Evolutionary conservation across 2,888 invertebrate genomes (phyloP).

Genomic region (Julus scandinavius): DNA sequence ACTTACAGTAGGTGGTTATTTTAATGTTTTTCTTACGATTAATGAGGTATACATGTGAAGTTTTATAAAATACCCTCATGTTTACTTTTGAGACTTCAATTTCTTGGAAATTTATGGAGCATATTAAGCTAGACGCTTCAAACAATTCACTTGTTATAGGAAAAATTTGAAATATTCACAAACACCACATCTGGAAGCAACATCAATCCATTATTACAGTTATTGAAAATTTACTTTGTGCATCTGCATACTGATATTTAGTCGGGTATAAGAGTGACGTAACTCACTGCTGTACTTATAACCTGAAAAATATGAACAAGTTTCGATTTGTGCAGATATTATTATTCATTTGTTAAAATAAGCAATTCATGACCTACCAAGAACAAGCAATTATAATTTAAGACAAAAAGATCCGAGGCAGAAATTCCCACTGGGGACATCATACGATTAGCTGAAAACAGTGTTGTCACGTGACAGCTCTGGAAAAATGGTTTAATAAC

Average conservation of each 20-base stretch:
- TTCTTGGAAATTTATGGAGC: too few species aligned
- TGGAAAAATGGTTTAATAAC: not conserved
- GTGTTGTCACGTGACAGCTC: not conserved
- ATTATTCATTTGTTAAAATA: not conserved
- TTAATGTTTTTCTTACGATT: not conserved
- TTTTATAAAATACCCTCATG: not conserved
- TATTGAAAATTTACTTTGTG: not conserved
- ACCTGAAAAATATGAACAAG: not conserved
- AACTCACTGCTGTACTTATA: not conserved
- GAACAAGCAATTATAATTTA: not conserved
- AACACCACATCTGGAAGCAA: not conserved
- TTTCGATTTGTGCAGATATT: not conserved
- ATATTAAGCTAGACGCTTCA: too few species aligned
- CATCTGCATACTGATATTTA: not conserved
- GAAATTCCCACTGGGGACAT: not conserved
- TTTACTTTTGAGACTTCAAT: too few species aligned
- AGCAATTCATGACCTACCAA: not conserved
- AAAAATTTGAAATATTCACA: not conserved
- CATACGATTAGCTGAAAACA: not conserved
- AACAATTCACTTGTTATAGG: not conserved
- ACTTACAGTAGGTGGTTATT: not conserved
- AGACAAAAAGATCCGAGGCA: not conserved
- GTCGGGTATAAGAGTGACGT: not conserved
- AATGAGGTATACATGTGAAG: not conserved
- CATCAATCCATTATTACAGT: not conserved